Conservation (phyloP, 2,888 invertebrate species). For the Eilema caniola region DNA sequence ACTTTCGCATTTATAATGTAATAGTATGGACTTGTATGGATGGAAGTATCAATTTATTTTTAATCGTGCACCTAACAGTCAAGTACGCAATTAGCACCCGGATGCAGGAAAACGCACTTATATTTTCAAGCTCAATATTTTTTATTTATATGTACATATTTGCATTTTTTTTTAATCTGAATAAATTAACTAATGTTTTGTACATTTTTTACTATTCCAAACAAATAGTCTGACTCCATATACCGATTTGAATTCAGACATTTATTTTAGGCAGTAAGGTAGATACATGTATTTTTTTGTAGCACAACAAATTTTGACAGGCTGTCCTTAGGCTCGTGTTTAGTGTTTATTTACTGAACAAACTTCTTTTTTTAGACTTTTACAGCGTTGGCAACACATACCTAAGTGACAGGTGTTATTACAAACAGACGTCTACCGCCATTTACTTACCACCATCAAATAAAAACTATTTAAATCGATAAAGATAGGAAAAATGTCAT, state of each 20-base stretch:
- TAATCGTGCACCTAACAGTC: too few relatives aligned
- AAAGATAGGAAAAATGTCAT: too few relatives aligned
- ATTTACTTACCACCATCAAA: neutral
- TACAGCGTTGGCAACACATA: neutral
- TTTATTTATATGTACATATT: neutral
- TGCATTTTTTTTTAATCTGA: too few relatives aligned
- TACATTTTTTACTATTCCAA: neutral
- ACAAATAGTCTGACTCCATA: neutral
- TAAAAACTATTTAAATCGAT: neutral
- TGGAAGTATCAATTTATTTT: too few relatives aligned
- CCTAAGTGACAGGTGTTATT: neutral
- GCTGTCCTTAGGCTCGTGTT: neutral
- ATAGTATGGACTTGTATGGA: too few relatives aligned
- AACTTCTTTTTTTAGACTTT: neutral
- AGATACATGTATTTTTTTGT: too few relatives aligned
- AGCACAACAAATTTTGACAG: neutral
- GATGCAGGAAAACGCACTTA: neutral
- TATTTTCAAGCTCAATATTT: neutral
- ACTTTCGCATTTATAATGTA: too few relatives aligned
- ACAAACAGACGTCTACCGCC: neutral
- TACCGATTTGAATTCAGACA: neutral
- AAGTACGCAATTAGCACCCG: neutral
- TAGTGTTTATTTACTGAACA: neutral
- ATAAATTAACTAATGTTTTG: neutral
- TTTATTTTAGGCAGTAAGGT: neutral